A percentile compares a stretch with the other conserved stretches of the same genome.
These are phyloP conservation scores for Gallinago media DNA, from an alignment of 2,113 vertebrate genomes.

Conservation along the genomic window DNA sequence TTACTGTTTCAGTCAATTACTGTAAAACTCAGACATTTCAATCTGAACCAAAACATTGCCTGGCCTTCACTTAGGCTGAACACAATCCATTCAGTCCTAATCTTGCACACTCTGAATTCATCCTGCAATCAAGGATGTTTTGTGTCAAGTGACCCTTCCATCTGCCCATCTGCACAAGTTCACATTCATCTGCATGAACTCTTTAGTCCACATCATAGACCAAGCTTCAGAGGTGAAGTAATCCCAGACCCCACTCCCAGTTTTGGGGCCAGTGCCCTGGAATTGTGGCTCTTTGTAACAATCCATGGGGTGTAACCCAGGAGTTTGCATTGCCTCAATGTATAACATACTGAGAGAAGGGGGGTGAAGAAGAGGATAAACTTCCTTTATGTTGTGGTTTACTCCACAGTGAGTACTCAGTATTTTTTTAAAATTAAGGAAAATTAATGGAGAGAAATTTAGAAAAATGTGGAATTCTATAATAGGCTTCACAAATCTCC, in stretches of 20 bases:
- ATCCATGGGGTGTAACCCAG: not conserved
- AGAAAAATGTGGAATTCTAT: not conserved
- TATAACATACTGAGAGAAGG: not conserved
- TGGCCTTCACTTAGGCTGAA: not conserved
- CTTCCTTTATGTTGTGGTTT: not conserved
- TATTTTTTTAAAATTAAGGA: not conserved
- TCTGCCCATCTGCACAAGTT: not conserved
- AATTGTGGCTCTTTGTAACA: rapidly evolving
- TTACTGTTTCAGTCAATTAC: not conserved
- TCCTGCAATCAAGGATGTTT: not conserved
- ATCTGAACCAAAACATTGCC: not conserved
- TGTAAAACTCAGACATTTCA: not conserved
- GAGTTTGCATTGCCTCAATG: not conserved
- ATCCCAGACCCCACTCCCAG: rapidly evolving
- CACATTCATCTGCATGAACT: not conserved
- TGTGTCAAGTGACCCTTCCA: not conserved
- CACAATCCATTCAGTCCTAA: not conserved
- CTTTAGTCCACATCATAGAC: rapidly evolving
- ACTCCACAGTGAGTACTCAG: not conserved
- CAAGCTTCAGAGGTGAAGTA: not conserved
- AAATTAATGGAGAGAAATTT: not conserved
- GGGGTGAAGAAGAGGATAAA: not conserved
- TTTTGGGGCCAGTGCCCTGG: not conserved
- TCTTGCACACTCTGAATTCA: not conserved
- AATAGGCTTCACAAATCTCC: not conserved